Evolutionary conservation across 2,888 invertebrate genomes (phyloP).

Genomic region (Meiosimyza decipiens): DNA sequence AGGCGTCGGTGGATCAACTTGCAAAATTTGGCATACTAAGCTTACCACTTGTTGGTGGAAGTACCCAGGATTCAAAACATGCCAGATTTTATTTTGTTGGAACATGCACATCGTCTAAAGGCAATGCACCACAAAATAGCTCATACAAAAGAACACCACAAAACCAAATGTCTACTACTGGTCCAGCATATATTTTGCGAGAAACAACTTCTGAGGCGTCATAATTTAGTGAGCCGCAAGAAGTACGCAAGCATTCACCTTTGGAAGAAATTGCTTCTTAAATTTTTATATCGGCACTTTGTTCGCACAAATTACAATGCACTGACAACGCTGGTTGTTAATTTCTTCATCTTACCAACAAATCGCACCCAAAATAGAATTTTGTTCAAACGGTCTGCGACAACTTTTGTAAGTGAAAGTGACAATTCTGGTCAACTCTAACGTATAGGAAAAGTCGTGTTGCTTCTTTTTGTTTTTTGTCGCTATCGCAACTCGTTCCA

Average conservation of each 20-base stretch:
- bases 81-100: constrained; percentile 98
- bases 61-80: constrained; percentile 99
- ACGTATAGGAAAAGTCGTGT: too few relatives aligned
- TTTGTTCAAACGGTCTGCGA: too few relatives aligned
- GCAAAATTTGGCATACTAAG: constrained; percentile 93
- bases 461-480: too few relatives aligned
- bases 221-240: constrained; percentile 99
- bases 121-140: constrained; percentile 94
- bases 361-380: too few relatives aligned
- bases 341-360: too few relatives aligned
- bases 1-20: constrained; percentile 98
- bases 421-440: too few relatives aligned
- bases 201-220: constrained; percentile 99
- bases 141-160: constrained; percentile 99
- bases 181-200: constrained; percentile 98
- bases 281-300: too few relatives aligned
- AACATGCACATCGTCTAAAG: constrained; percentile 99
- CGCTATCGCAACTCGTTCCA: too few relatives aligned
- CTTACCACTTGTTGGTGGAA: constrained; percentile 94
- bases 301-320: too few relatives aligned
- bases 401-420: too few relatives aligned
- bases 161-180: constrained; percentile 99
- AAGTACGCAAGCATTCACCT: constrained; percentile 98
- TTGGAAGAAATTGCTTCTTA: too few relatives aligned
- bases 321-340: too few relatives aligned